A percentile compares a stretch with the other conserved stretches of the same genome.
Evolutionary conservation across 2,888 invertebrate genomes (phyloP).

Genomic region (Campoletis raptor): DNA sequence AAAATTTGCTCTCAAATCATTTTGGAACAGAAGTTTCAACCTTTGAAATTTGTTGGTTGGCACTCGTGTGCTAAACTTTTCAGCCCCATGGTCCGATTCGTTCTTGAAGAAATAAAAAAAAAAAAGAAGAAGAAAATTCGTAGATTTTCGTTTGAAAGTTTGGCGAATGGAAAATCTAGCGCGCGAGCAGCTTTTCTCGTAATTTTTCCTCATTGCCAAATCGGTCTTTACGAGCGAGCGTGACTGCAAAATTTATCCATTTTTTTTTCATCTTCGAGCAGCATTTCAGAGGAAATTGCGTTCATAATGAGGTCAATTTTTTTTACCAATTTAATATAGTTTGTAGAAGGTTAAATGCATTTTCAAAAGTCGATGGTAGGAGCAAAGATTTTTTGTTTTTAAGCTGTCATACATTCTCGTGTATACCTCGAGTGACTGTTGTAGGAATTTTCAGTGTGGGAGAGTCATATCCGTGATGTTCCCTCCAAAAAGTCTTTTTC

Average conservation of each 20-base stretch:
- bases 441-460: neutral
- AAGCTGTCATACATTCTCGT: neutral
- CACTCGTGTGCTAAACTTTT: neutral
- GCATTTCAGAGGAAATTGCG: neutral
- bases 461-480: neutral
- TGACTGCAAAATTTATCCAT: neutral
- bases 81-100: neutral
- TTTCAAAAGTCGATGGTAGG: neutral
- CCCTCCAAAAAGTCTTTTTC: constrained; percentile 61
- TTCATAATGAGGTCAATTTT: constrained; percentile 8
- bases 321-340: neutral
- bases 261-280: neutral
- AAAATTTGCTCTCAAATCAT: neutral
- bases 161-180: neutral
- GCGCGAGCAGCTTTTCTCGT: neutral
- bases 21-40: constrained; percentile 1
- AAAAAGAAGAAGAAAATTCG: neutral
- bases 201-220: constrained; percentile 24
- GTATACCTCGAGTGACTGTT: neutral
- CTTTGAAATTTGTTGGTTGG: neutral
- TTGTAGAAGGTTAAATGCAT: neutral
- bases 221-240: constrained; percentile 14
- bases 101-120: neutral
- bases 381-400: neutral
- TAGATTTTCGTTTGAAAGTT: neutral